Evolutionary conservation across 2,113 vertebrate species (phyloP).

Genomic region (Tringa solitaria): DNA sequence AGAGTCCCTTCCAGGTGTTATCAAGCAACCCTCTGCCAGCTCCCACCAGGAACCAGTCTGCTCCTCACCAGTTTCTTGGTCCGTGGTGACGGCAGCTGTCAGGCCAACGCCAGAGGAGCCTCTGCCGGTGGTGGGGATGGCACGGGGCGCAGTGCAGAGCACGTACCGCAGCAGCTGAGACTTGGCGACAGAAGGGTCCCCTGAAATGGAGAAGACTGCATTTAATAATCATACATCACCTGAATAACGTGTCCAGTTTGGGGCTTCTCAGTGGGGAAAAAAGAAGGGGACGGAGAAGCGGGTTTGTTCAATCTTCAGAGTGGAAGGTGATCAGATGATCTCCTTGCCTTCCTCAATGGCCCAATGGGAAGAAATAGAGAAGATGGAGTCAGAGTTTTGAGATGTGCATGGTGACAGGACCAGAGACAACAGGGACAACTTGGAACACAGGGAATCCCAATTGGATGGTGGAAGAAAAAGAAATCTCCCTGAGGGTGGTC

Average conservation of each 20-base stretch:
- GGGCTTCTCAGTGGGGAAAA: neutral
- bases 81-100: conserved; percentile 93
- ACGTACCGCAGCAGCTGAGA: conserved; percentile 96
- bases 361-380: neutral
- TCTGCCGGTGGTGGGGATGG: conserved; percentile 93
- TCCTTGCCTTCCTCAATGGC: neutral
- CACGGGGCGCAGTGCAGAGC: conserved; percentile 88
- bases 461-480: neutral
- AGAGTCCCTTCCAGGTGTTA: neutral
- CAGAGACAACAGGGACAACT: neutral
- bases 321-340: neutral
- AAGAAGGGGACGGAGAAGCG: neutral
- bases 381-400: neutral
- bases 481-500: neutral
- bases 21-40: neutral
- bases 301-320: neutral
- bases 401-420: neutral
- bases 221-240: neutral
- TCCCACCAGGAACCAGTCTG: neutral
- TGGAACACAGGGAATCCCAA: neutral
- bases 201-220: conserved; percentile 43
- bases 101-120: conserved; percentile 95
- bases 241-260: fast-evolving
- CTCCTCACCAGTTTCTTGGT: conserved; percentile 91
- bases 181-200: conserved; percentile 95